Percentiles rank a stretch among this genome's conserved stretches.
These are phyloP conservation scores for Bactericera cockerelli DNA, from an alignment of 1,140 invertebrate genomes.

Conservation along the genomic window DNA sequence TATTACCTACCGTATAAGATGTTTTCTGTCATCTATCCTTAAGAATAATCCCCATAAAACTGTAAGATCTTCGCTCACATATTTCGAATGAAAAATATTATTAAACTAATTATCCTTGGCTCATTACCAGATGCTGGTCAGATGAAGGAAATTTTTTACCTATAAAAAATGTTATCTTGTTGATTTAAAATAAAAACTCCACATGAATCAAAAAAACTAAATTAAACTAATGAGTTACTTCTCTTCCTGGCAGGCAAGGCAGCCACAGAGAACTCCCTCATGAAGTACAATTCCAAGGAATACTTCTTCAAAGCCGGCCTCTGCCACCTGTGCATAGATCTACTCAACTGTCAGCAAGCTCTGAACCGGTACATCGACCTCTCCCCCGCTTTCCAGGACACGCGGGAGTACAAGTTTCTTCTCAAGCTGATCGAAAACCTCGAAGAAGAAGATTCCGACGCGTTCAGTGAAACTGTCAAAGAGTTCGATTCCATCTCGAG, in stretches of 20 bases:
- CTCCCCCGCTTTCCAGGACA: background rate
- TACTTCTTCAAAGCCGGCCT: conserved; percentile 2
- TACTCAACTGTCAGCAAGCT: conserved; percentile 1
- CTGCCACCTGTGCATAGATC: background rate
- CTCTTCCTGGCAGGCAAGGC: background rate
- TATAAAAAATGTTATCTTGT: too few relatives aligned
- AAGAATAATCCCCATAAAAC: too few relatives aligned
- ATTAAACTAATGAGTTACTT: too few relatives aligned
- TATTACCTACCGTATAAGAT: too few relatives aligned
- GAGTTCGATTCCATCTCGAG: conserved; percentile 4
- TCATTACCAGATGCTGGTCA: too few relatives aligned
- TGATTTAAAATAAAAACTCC: too few relatives aligned
- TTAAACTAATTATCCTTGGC: too few relatives aligned
- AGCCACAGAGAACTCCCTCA: conserved; percentile 1
- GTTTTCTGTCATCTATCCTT: too few relatives aligned
- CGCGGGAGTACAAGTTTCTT: background rate
- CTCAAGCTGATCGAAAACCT: background rate
- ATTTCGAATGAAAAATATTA: too few relatives aligned
- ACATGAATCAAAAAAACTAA: too few relatives aligned
- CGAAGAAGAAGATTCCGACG: background rate
- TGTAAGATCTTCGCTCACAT: too few relatives aligned
- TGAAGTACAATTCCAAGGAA: conserved; percentile 7
- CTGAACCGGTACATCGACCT: background rate
- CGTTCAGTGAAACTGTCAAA: conserved; percentile 6
- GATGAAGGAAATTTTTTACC: too few relatives aligned